Evolutionary conservation across 2,888 invertebrate genomes (phyloP).

Genomic region (Eulithis prunata): DNA sequence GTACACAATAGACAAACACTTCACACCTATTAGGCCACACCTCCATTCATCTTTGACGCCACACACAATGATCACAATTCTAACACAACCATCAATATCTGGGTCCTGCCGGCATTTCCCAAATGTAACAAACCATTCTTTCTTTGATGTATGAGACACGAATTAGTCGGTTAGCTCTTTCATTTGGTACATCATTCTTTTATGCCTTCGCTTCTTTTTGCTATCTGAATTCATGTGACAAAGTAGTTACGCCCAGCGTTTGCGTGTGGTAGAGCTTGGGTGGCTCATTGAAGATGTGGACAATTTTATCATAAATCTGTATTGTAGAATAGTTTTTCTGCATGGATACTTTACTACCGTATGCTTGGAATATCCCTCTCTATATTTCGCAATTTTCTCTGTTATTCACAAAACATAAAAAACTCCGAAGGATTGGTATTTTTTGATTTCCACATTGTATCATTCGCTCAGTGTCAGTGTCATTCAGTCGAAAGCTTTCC

Average conservation of each 20-base stretch:
- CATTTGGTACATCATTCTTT: constrained; percentile 51
- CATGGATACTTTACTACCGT: neutral
- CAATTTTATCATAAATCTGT: constrained; percentile 8
- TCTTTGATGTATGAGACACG: constrained; percentile 80
- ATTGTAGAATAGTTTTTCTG: constrained; percentile 1
- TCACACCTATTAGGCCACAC: constrained; percentile 82
- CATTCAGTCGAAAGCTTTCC: constrained; percentile 2
- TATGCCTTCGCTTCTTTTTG: constrained; percentile 56
- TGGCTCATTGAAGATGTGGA: constrained; percentile 54
- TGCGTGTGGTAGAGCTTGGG: constrained; percentile 76
- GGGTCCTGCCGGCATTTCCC: constrained; percentile 52
- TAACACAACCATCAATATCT: constrained; percentile 78
- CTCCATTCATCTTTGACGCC: constrained; percentile 78
- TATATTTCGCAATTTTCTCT: too few relatives aligned
- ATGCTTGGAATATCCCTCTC: neutral
- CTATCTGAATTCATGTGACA: constrained; percentile 74
- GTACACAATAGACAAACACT: constrained; percentile 74
- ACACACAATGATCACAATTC: constrained; percentile 69
- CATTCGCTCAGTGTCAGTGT: constrained; percentile 19
- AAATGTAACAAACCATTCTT: constrained; percentile 58
- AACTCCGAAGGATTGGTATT: too few relatives aligned
- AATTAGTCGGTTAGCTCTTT: constrained; percentile 77
- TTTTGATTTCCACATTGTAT: too few relatives aligned
- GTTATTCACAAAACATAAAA: too few relatives aligned
- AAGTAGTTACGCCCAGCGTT: constrained; percentile 76